Percentiles rank a stretch among this genome's conserved stretches.
phyloP scores from a whole-genome alignment of 2,888 invertebrate species.

The Abrostola triplasia region DNA sequence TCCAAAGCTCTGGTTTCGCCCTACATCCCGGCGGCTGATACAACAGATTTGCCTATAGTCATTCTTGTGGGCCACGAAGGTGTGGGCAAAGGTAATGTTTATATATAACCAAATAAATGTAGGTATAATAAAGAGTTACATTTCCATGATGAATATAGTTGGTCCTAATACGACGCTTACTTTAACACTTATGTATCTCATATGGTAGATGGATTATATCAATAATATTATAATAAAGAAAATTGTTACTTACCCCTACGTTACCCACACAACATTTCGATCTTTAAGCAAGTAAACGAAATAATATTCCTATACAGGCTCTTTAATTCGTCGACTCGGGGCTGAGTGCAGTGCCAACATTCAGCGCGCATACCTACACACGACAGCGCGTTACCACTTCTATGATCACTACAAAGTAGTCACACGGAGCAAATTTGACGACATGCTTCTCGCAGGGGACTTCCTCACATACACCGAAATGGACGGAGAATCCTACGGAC shows the following conservation, averaged over 20 bases:
- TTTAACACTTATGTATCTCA: too few species aligned
- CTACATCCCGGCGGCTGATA: conserved; percentile 76
- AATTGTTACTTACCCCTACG: too few species aligned
- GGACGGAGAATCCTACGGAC: conserved; percentile 81
- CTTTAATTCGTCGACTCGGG: conserved; percentile 74
- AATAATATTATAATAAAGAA: too few species aligned
- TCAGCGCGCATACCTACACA: conserved; percentile 72
- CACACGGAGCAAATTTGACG: conserved; percentile 74
- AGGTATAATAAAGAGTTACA: too few species aligned
- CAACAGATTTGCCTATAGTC: conserved; percentile 76
- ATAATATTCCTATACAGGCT: conserved; percentile 59
- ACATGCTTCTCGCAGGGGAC: conserved; percentile 79
- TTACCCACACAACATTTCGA: too few species aligned
- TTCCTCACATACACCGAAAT: conserved; percentile 80
- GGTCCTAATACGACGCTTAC: too few species aligned
- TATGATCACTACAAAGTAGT: conserved; percentile 67
- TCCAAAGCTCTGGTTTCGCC: conserved; percentile 72
- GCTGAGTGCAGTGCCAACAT: conserved; percentile 70
- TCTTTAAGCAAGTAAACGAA: background rate
- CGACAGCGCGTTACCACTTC: conserved; percentile 73
- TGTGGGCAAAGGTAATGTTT: conserved; percentile 77
- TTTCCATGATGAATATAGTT: too few species aligned
- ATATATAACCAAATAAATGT: too few species aligned
- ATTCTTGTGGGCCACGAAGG: conserved; percentile 80
- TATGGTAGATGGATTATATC: too few species aligned